Evolutionary conservation across 2,113 vertebrate genomes (phyloP).

Genomic region (Natator depressus): DNA sequence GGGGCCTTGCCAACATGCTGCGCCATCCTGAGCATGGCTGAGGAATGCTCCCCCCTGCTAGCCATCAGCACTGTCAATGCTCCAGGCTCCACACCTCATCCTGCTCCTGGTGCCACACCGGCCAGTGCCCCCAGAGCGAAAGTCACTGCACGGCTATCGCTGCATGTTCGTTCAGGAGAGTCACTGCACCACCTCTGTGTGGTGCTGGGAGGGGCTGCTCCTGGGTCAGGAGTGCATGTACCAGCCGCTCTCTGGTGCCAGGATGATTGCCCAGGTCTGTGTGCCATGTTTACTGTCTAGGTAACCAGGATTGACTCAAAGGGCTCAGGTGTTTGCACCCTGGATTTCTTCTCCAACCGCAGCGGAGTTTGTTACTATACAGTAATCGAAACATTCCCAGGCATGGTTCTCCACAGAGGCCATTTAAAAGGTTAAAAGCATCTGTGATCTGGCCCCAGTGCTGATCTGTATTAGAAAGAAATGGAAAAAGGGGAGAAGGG

Average conservation of each 20-base stretch:
- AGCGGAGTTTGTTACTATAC: background rate
- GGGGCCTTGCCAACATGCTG: no score
- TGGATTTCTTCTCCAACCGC: background rate
- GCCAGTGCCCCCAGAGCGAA: no score
- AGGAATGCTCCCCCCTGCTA: no score
- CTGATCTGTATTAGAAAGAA: conserved; percentile 21
- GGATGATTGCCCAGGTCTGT: no score
- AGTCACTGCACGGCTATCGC: no score
- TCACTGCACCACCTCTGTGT: background rate
- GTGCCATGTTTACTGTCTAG: no score
- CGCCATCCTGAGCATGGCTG: no score
- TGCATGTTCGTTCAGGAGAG: background rate
- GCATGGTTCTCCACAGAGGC: background rate
- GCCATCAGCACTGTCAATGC: no score
- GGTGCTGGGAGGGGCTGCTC: background rate
- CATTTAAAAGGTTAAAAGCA: background rate
- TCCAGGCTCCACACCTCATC: no score
- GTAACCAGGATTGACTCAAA: background rate
- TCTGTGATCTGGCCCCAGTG: background rate
- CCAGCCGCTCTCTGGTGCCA: background rate
- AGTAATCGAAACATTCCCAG: background rate
- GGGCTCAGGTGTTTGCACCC: background rate
- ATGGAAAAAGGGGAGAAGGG: conserved; percentile 8
- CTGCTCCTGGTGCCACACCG: no score
- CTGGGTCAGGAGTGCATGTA: background rate